Conservation (phyloP, 2,113 vertebrate genomes). For the Ploceus nigricollis region DNA sequence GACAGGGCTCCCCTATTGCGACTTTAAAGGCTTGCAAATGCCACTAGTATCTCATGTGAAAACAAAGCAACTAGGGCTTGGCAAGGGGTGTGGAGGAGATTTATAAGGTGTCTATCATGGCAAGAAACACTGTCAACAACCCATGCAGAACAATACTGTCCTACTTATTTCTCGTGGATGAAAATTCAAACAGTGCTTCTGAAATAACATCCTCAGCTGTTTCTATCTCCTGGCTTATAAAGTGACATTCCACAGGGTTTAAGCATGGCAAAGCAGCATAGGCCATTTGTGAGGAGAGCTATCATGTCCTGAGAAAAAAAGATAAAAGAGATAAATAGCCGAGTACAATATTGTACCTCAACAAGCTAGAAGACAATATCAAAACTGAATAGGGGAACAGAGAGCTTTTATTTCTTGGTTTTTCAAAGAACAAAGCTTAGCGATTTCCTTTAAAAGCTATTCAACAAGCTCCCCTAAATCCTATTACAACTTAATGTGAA, state of each 20-base stretch:
- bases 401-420: constrained; percentile 30
- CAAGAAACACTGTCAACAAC: background rate
- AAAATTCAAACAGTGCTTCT: background rate
- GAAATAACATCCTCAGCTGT: constrained; percentile 15
- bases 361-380: constrained; percentile 35
- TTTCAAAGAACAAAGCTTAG: constrained; percentile 40
- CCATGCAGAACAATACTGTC: background rate
- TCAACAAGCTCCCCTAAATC: constrained; percentile 31
- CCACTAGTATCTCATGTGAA: background rate
- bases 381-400: constrained; percentile 19
- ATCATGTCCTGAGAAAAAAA: constrained; percentile 35
- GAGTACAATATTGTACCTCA: constrained; percentile 37
- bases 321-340: constrained; percentile 57
- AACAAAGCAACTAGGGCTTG: background rate
- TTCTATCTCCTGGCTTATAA: constrained; percentile 3
- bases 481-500: constrained; percentile 22
- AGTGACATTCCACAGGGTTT: constrained; percentile 38
- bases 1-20: background rate
- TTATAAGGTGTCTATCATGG: background rate
- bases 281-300: background rate
- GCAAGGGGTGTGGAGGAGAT: background rate
- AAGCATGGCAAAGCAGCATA: background rate
- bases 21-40: background rate
- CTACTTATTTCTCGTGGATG: background rate
- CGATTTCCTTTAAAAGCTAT: constrained; percentile 13